These are phyloP conservation scores for Myotis vivesi DNA, from an alignment of 2,797 vertebrate genomes.

Conservation along the genomic window DNA sequence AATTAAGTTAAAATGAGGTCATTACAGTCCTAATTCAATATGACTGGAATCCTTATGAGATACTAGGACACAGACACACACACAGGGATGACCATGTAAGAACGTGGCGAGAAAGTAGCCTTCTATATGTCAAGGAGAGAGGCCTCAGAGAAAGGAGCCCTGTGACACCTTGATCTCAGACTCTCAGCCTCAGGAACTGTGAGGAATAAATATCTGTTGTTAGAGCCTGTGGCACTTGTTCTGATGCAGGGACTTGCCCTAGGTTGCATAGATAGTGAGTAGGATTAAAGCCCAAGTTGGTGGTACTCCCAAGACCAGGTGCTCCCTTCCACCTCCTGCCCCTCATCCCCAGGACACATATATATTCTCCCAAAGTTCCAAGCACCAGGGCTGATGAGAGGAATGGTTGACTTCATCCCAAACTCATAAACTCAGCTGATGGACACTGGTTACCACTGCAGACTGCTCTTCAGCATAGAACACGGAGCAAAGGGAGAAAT, in stretches of 20 bases:
- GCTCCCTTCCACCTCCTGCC: background rate
- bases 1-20: background rate
- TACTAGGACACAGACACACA: background rate
- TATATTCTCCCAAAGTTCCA: background rate
- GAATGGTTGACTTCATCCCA: background rate
- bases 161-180: no score
- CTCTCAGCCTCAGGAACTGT: no score
- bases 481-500: background rate
- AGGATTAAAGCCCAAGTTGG: background rate
- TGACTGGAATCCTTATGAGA: background rate
- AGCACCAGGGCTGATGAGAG: background rate
- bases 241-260: rapidly evolving
- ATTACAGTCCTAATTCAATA: rapidly evolving
- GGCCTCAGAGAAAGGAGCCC: background rate
- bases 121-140: background rate
- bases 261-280: background rate
- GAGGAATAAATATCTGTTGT: background rate
- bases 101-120: rapidly evolving
- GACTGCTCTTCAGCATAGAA: background rate
- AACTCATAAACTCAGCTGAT: background rate
- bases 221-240: background rate
- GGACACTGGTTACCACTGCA: background rate
- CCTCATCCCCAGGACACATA: rapidly evolving
- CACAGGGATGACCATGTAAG: background rate
- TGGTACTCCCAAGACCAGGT: rapidly evolving